These are phyloP conservation scores for Daboia siamensis DNA, from an alignment of 2,113 vertebrate genomes.

Conservation along the genomic window DNA sequence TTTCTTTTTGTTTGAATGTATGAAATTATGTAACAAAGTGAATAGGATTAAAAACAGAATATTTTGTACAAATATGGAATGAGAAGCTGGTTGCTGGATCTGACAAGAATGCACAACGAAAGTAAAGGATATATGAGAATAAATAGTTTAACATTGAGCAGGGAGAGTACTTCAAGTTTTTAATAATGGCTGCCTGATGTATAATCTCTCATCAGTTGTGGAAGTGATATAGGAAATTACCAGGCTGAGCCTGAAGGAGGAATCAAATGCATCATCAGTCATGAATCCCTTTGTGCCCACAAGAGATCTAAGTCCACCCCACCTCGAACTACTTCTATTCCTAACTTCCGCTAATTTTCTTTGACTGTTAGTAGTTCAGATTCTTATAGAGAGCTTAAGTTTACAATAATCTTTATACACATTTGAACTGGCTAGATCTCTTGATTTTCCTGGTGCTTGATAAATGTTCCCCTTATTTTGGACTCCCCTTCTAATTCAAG, in stretches of 20 bases:
- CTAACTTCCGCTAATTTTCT: background rate
- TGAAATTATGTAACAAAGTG: background rate
- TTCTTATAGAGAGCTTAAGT: background rate
- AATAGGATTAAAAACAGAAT: background rate
- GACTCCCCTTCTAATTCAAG: background rate
- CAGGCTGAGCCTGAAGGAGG: background rate
- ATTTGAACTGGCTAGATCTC: background rate
- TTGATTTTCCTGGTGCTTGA: background rate
- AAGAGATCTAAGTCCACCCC: background rate
- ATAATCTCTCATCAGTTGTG: background rate
- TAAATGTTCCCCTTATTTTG: background rate
- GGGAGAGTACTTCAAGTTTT: background rate
- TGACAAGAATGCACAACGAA: background rate
- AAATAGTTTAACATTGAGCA: background rate
- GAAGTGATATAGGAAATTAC: background rate
- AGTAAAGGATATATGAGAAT: background rate
- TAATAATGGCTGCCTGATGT: background rate
- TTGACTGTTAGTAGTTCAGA: background rate
- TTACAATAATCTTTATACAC: background rate
- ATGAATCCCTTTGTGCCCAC: background rate
- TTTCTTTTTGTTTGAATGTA: background rate
- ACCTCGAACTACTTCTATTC: background rate
- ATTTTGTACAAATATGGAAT: background rate
- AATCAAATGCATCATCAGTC: background rate
- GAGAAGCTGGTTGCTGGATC: background rate